Conservation (phyloP, 2,113 vertebrate genomes). For the Semicossyphus pulcher region DNA sequence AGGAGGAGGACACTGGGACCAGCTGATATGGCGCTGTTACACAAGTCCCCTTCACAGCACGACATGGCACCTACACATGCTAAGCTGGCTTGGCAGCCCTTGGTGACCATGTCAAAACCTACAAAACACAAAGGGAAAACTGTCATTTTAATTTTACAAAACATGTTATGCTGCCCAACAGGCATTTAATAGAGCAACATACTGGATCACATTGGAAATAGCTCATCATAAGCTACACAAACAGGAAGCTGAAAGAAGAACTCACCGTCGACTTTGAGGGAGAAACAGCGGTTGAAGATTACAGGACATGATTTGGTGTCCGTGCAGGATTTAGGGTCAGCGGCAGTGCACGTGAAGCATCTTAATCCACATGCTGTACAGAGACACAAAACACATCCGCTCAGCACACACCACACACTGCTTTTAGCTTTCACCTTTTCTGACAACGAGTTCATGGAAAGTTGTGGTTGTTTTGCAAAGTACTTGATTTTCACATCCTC, state of each 20-base stretch:
- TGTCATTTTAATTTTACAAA: no score
- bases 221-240: no score
- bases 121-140: conserved; percentile 3
- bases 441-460: not conserved
- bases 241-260: not conserved
- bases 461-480: not conserved
- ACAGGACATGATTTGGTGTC: conserved; percentile 42
- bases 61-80: not conserved
- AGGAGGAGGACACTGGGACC: conserved; percentile 50
- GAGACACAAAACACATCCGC: conserved; percentile 23
- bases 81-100: conserved; percentile 29
- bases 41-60: conserved; percentile 68
- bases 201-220: not conserved
- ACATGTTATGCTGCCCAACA: not conserved
- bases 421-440: not conserved
- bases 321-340: conserved; percentile 47
- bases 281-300: conserved; percentile 61
- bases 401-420: not conserved
- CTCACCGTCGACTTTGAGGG: conserved; percentile 38
- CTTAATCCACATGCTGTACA: conserved; percentile 59
- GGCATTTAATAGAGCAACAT: not conserved
- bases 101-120: conserved; percentile 28
- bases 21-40: conserved; percentile 44
- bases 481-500: not conserved
- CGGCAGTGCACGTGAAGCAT: conserved; percentile 55